These are phyloP conservation scores for Ceyx margarethae DNA, from an alignment of 2,113 vertebrate species.

Conservation along the genomic window DNA sequence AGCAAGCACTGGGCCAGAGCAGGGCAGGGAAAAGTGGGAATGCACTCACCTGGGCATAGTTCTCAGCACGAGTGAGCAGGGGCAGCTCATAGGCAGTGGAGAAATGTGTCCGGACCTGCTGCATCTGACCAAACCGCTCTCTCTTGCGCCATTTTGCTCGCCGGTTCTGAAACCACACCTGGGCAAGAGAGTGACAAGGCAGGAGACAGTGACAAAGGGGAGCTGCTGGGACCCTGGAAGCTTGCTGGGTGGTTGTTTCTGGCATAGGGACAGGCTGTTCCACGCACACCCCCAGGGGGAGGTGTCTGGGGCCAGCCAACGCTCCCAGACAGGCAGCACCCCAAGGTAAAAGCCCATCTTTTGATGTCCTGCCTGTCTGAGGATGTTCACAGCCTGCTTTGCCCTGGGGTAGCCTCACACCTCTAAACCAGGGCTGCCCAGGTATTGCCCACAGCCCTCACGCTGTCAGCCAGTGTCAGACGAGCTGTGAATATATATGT, in stretches of 20 bases:
- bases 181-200: neutral
- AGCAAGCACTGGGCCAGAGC: neutral
- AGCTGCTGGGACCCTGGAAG: neutral
- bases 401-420: neutral
- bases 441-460: neutral
- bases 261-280: neutral
- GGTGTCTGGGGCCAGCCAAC: neutral
- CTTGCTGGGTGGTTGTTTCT: neutral
- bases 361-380: neutral
- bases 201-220: neutral
- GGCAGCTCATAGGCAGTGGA: constrained; percentile 94
- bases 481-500: rapidly evolving
- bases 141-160: constrained; percentile 97
- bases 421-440: too few species aligned
- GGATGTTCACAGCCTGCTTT: neutral
- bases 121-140: constrained; percentile 98
- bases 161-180: constrained; percentile 99
- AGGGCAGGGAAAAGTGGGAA: too few species aligned
- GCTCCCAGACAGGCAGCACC: neutral
- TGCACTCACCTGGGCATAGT: constrained; percentile 91
- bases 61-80: constrained; percentile 92
- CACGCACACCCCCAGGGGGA: neutral
- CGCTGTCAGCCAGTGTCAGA: neutral
- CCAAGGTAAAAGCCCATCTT: neutral
- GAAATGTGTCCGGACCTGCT: constrained; percentile 98